Evolutionary conservation across 2,888 invertebrate genomes (phyloP), one percentile per base, ranked within the genome.

Genomic region (Rotaria magnacalcarata): DNA sequence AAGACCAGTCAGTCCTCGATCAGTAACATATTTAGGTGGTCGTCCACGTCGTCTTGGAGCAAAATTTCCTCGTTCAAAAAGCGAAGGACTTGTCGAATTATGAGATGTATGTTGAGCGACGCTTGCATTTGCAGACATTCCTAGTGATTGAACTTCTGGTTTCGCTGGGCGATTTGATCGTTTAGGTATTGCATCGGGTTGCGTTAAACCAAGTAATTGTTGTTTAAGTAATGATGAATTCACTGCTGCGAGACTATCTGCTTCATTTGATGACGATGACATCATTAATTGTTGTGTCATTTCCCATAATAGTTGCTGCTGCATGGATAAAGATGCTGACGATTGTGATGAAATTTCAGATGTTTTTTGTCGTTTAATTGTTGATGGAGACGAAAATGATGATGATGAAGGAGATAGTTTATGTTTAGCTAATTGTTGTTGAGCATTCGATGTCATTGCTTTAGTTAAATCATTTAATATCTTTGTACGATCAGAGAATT

Each of bases 1-100:
- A 67, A 67, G 67, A 6, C 67, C 67, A 34, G 67, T 34, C 14
- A 67, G 34, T 34, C 67, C 34, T 67, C 75, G 75, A 47, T 80
- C 75, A 10, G 75, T 80, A 10, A 80, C 75, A 47, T 80, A 80
- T 80, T 80, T 80, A 24, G 75, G 75, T 43, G 75, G 75, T 80
- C 75, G 43, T 24, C 75, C 75, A 80, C 75, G 75, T 47, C 75
- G 75, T 80, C 75, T 41, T 8, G 75, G 75, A 21, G 75, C 75
- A 80, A 80, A 80, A 80, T 67, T 67, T 43, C 75, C 75, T 10
- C 75, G 75, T 24, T 67, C 67, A 67, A 47, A 80, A 43, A 24
- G 21, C 24, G 43, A 80, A 19, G 75, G 75, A 80, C 47, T 80
- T 43, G 75, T 80, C 24, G 41, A 67, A 8, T 27, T 34, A 2